A percentile compares a stretch with the other conserved stretches of the same genome.
Evolutionary conservation across 1,140 invertebrate species (phyloP).

Genomic region (Eriocheir sinensis): DNA sequence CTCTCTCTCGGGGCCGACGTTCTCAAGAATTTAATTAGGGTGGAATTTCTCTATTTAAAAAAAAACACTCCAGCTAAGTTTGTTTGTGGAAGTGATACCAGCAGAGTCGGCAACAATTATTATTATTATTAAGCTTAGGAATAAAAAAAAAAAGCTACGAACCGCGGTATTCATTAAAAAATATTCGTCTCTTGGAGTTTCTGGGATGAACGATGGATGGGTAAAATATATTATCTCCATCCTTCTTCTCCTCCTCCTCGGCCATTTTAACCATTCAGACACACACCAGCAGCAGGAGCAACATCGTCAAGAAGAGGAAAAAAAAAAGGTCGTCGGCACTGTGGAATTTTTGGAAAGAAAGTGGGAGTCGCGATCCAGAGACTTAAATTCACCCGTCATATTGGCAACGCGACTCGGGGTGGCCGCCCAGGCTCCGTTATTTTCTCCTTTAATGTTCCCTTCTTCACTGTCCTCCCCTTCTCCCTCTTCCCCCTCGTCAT

Average conservation of each 20-base stretch:
- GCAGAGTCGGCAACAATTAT: background rate
- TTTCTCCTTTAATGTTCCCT: slow-evolving; percentile 4
- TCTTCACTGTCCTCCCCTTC: background rate
- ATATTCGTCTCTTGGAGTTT: no score
- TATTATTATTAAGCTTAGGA: no score
- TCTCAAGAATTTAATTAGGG: slow-evolving; percentile 53
- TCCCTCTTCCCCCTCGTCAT: background rate
- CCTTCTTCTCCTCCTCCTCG: no score
- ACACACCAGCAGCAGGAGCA: background rate
- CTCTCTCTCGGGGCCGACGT: background rate
- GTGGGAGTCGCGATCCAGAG: background rate
- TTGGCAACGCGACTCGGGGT: background rate
- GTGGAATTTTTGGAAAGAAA: slow-evolving; percentile 42
- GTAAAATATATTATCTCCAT: no score
- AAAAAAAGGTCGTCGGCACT: slow-evolving; percentile 10
- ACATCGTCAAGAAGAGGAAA: background rate
- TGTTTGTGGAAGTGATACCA: slow-evolving; percentile 14
- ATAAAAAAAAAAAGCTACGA: no score
- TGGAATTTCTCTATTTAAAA: slow-evolving; percentile 55
- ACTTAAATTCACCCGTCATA: slow-evolving; percentile 34
- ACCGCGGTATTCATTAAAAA: no score
- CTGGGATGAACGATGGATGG: no score
- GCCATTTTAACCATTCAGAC: no score
- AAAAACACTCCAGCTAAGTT: slow-evolving; percentile 42
- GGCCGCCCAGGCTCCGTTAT: slow-evolving; percentile 37